phyloP scores from a whole-genome alignment of 1,140 invertebrate genomes.

The Helicoverpa zea region DNA sequence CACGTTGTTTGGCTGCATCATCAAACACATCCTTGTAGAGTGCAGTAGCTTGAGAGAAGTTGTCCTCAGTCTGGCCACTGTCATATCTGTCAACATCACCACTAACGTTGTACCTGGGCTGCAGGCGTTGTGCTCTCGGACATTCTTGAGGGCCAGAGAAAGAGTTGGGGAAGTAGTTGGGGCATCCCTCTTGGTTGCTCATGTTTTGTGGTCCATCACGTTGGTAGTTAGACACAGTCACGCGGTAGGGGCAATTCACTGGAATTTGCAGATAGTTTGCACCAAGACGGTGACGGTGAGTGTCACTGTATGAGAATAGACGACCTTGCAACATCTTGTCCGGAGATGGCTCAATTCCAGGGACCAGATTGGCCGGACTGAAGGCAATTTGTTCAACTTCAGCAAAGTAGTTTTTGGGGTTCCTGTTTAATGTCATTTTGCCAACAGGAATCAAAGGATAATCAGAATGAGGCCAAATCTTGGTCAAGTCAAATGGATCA shows the following conservation, averaged over 20 bases:
- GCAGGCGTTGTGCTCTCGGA: slow-evolving; percentile 86
- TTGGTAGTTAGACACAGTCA: slow-evolving; percentile 92
- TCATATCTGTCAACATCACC: slow-evolving; percentile 93
- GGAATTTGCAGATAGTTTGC: slow-evolving; percentile 97
- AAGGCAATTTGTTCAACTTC: slow-evolving; percentile 99
- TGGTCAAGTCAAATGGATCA: slow-evolving; percentile 97
- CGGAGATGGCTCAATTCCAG: slow-evolving; percentile 96
- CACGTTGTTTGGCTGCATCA: slow-evolving; percentile 90
- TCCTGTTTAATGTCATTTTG: slow-evolving; percentile 95
- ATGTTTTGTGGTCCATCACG: slow-evolving; percentile 93
- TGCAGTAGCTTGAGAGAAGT: slow-evolving; percentile 93
- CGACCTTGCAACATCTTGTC: slow-evolving; percentile 99
- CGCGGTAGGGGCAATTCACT: slow-evolving; percentile 96
- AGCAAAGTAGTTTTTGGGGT: slow-evolving; percentile 97
- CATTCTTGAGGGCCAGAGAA: slow-evolving; percentile 93
- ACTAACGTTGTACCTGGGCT: slow-evolving; percentile 85
- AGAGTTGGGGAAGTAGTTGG: slow-evolving; percentile 98
- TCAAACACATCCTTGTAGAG: slow-evolving; percentile 95
- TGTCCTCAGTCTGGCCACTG: slow-evolving; percentile 94
- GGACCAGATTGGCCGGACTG: slow-evolving; percentile 96
- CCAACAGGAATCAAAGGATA: slow-evolving; percentile 97
- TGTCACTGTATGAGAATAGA: slow-evolving; percentile 97
- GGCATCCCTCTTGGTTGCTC: slow-evolving; percentile 92
- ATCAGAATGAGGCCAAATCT: slow-evolving; percentile 96
- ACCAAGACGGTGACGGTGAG: slow-evolving; percentile 97